A percentile compares a stretch with the other conserved stretches of the same genome.
Conservation (phyloP, 2,797 vertebrate species). For the Onychomys torridus region DNA sequence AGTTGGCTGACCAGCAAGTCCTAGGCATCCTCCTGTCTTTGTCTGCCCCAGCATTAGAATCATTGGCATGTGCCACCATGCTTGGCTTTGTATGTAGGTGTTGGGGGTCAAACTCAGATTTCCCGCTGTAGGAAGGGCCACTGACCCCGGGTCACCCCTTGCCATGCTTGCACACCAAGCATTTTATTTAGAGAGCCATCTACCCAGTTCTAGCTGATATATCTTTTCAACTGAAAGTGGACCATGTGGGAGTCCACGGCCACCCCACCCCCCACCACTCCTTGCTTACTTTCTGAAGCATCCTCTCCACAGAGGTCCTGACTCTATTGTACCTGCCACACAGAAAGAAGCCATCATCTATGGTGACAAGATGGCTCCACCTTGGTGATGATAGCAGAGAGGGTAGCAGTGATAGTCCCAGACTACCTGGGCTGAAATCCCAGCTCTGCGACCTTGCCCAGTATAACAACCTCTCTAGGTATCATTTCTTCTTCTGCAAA, state of each 20-base stretch:
- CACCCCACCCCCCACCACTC: too few relatives aligned
- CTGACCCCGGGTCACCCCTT: too few relatives aligned
- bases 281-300: not conserved
- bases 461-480: not conserved
- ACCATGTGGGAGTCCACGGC: not conserved
- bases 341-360: not conserved
- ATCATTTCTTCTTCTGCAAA: not conserved
- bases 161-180: not conserved
- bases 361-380: rapidly evolving
- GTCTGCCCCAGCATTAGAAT: not conserved
- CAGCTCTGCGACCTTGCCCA: not conserved
- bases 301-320: not conserved
- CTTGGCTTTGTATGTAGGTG: not conserved
- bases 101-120: not conserved
- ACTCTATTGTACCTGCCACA: not conserved
- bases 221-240: not conserved
- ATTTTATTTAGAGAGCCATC: too few relatives aligned
- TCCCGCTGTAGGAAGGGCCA: too few relatives aligned
- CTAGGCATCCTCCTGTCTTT: not conserved
- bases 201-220: not conserved
- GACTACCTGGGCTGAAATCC: not conserved
- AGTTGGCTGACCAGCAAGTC: not conserved
- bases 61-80: not conserved
- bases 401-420: rapidly evolving
- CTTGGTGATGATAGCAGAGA: not conserved